These are phyloP conservation scores for Brachionus sp. DNA, from an alignment of 1,140 invertebrate genomes.

Conservation along the genomic window DNA sequence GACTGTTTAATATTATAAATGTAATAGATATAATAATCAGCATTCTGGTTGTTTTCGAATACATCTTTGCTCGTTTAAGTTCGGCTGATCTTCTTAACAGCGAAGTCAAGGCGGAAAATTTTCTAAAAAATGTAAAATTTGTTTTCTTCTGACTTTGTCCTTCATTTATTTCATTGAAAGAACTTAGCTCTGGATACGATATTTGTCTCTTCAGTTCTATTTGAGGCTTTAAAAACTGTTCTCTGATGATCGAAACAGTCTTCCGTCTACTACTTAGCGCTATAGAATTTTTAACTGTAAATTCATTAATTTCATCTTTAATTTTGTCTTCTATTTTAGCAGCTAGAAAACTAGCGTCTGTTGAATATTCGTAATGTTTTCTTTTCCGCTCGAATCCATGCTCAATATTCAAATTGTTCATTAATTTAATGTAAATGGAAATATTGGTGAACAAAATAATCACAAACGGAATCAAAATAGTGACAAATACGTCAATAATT, in stretches of 20 bases:
- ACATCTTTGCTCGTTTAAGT: constrained; percentile 24
- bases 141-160: neutral
- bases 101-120: neutral
- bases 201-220: neutral
- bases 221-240: neutral
- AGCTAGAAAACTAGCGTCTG: neutral
- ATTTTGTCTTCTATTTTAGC: neutral
- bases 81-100: neutral
- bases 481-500: constrained; percentile 7
- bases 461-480: constrained; percentile 10
- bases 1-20: neutral
- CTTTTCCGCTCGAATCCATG: neutral
- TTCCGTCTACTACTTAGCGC: neutral
- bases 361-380: constrained; percentile 4
- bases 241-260: neutral
- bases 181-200: constrained; percentile 26
- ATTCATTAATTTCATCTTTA: neutral
- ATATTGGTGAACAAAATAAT: constrained; percentile 14
- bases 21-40: constrained; percentile 32
- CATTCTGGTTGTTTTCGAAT: constrained; percentile 23
- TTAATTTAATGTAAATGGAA: constrained; percentile 16
- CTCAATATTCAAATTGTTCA: neutral
- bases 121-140: constrained; percentile 8
- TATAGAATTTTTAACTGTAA: neutral
- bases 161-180: neutral